Evolutionary conservation across 2,797 vertebrate species (phyloP).

Genomic region (Benthosema pterotum): DNA sequence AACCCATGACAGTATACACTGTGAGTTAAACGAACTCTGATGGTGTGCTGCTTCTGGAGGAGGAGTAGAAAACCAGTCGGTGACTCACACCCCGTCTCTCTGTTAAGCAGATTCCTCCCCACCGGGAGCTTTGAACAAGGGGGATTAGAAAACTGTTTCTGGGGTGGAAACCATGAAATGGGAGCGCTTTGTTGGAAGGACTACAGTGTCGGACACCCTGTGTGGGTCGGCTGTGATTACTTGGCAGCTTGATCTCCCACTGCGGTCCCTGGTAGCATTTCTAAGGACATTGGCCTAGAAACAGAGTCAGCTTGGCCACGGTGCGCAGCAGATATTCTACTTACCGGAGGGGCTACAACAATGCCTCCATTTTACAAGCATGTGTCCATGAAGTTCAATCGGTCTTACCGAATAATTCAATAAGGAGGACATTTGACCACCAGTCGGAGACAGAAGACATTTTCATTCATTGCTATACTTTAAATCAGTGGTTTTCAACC

Average conservation of each 20-base stretch:
- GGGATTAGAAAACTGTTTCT: slow-evolving; percentile 52
- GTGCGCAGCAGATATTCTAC: slow-evolving; percentile 3
- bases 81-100: slow-evolving; percentile 29
- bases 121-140: slow-evolving; percentile 46
- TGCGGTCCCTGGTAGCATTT: slow-evolving; percentile 25
- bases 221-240: slow-evolving; percentile 30
- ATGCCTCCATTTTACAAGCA: background rate
- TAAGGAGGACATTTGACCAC: background rate
- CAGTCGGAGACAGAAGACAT: background rate
- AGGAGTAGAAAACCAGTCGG: slow-evolving; percentile 3
- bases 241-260: slow-evolving; percentile 23
- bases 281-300: slow-evolving; percentile 25
- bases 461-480: no score
- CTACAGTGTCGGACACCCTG: slow-evolving; percentile 50
- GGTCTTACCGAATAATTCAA: background rate
- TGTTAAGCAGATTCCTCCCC: slow-evolving; percentile 57
- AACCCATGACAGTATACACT: no score
- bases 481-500: no score
- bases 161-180: slow-evolving; percentile 39
- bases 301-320: slow-evolving; percentile 22
- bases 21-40: no score
- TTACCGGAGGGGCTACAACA: slow-evolving; percentile 2
- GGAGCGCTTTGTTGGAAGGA: slow-evolving; percentile 54
- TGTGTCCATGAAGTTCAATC: background rate
- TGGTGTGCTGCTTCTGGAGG: slow-evolving; percentile 26